Percentiles rank a stretch among this genome's conserved stretches.
These are phyloP conservation scores for Antedon mediterranea DNA, from an alignment of 53 echinoderm and acorn worm species.

Conservation along the genomic window DNA sequence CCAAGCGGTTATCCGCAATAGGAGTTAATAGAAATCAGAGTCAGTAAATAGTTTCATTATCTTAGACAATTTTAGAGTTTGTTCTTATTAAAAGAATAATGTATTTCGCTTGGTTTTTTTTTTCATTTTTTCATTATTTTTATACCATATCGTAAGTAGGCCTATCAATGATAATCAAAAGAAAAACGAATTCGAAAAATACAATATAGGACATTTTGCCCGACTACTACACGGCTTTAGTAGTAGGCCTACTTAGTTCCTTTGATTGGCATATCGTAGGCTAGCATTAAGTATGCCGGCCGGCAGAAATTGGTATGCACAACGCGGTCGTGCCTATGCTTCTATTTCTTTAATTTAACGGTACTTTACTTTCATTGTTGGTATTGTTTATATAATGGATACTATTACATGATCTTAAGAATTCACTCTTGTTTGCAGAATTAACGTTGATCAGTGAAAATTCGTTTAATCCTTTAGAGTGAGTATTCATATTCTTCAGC, in stretches of 20 bases:
- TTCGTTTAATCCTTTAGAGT: neutral
- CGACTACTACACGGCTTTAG: neutral
- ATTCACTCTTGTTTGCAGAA: neutral
- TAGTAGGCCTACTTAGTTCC: neutral
- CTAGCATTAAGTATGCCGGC: neutral
- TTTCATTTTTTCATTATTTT: too few species aligned
- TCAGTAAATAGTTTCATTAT: too few species aligned
- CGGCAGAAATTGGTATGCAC: neutral
- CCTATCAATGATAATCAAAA: too few species aligned
- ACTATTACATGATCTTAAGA: neutral
- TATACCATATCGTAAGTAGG: too few species aligned
- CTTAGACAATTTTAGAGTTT: too few species aligned
- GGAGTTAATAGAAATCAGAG: too few species aligned
- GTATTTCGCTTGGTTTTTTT: too few species aligned
- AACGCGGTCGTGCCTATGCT: neutral
- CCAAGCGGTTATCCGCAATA: too few species aligned
- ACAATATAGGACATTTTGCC: neutral
- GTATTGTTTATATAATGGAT: neutral
- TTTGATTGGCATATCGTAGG: neutral
- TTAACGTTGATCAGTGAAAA: neutral
- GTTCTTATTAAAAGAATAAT: too few species aligned
- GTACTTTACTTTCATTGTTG: neutral
- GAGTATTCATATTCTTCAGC: neutral
- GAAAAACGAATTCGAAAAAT: neutral
- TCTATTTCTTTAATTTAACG: neutral